Percentiles rank a stretch among this genome's conserved stretches.
phyloP scores from a whole-genome alignment of 2,888 invertebrate genomes.

The Lasioglossum leucozonium region DNA sequence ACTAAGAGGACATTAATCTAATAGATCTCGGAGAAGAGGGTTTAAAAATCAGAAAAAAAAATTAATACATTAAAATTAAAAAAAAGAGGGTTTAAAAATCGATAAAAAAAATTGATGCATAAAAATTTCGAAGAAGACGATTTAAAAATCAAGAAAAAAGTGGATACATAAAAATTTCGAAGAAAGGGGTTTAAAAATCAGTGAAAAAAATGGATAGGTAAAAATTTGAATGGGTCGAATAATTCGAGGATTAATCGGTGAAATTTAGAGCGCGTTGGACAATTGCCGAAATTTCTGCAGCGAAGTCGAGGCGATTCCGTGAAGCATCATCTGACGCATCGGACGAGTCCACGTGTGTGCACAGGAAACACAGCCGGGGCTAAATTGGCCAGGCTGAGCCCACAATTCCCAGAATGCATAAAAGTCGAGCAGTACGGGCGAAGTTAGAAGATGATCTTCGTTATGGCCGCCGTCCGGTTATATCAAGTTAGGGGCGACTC shows the following conservation, averaged over 20 bases:
- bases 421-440: slow-evolving; percentile 25
- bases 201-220: not conserved
- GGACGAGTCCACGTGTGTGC: not conserved
- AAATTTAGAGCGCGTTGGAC: too few species aligned
- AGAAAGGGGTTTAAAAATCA: too few species aligned
- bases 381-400: not conserved
- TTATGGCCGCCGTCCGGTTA: slow-evolving; percentile 55
- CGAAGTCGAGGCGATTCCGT: not conserved
- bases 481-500: slow-evolving; percentile 51
- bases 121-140: too few species aligned
- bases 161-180: too few species aligned
- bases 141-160: too few species aligned
- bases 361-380: not conserved
- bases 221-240: not conserved
- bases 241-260: not conserved
- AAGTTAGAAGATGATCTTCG: slow-evolving; percentile 63
- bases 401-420: slow-evolving; percentile 18
- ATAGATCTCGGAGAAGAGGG: too few species aligned
- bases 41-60: too few species aligned
- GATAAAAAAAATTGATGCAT: too few species aligned
- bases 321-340: not conserved
- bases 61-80: too few species aligned
- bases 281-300: not conserved
- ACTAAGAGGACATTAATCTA: too few species aligned
- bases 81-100: too few species aligned